Evolutionary conservation across 2,888 invertebrate genomes (phyloP).

Genomic region (Penaeus monodon): DNA sequence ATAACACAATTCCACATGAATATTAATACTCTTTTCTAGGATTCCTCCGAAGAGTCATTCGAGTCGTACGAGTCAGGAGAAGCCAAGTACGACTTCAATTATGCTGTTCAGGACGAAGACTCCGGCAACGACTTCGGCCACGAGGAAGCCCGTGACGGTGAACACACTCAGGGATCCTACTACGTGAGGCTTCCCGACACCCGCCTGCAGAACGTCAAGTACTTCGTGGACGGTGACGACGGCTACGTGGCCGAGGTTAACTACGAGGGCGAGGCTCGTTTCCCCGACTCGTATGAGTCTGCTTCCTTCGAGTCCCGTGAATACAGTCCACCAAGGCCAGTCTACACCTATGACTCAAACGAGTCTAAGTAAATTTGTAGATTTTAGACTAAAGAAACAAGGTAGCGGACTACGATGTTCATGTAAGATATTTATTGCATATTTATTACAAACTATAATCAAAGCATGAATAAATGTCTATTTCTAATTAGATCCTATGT

Average conservation of each 20-base stretch:
- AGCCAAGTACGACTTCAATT: conserved; percentile 33
- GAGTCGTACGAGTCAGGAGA: too few species aligned
- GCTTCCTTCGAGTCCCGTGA: conserved; percentile 17
- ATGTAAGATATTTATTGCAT: too few species aligned
- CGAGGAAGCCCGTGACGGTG: conserved; percentile 37
- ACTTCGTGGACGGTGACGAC: conserved; percentile 47
- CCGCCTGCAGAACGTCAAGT: conserved; percentile 45
- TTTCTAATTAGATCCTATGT: too few species aligned
- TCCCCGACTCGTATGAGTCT: conserved; percentile 28
- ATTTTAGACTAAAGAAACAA: too few species aligned
- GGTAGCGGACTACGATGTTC: too few species aligned
- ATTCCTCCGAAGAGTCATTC: too few species aligned
- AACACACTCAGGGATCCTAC: conserved; percentile 46
- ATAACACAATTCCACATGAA: too few species aligned
- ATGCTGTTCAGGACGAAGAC: conserved; percentile 38
- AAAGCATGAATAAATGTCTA: too few species aligned
- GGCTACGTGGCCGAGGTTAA: conserved; percentile 50
- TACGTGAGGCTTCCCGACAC: conserved; percentile 49
- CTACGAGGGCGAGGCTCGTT: conserved; percentile 52
- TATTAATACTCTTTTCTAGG: too few species aligned
- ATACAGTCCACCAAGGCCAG: neutral
- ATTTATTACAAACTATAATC: too few species aligned
- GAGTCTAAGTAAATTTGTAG: too few species aligned
- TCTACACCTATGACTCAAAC: too few species aligned
- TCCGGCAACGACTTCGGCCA: conserved; percentile 52